phyloP scores from a whole-genome alignment of 2,888 invertebrate genomes.

The Pemphredon lugubris region DNA sequence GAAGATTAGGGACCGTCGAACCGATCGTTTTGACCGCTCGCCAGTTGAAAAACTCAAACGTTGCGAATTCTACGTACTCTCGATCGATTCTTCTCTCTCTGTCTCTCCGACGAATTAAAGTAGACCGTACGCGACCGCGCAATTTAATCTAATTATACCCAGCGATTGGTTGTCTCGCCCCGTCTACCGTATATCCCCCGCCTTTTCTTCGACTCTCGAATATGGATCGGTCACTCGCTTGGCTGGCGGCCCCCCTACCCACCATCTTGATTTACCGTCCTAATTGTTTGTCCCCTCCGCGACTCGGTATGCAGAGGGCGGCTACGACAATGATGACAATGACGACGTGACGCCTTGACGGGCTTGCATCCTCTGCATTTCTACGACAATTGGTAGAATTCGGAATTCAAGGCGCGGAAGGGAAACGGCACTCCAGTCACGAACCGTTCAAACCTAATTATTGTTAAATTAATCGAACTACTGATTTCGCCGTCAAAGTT shows the following conservation, averaged over 20 bases:
- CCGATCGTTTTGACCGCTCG: no score
- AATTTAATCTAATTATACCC: conserved; percentile 69
- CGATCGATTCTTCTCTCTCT: no score
- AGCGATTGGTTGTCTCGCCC: conserved; percentile 64
- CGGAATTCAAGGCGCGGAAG: conserved; percentile 13
- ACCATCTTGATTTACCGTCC: conserved; percentile 59
- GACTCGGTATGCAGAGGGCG: conserved; percentile 41
- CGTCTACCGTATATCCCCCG: conserved; percentile 42
- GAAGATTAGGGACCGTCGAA: no score
- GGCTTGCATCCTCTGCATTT: conserved; percentile 9
- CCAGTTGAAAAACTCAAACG: no score
- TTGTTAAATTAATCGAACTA: conserved; percentile 48
- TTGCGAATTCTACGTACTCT: no score
- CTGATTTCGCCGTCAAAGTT: conserved; percentile 22
- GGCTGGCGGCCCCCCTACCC: no score
- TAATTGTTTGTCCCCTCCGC: conserved; percentile 58
- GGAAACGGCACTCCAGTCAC: conserved; percentile 5
- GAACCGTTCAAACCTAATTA: conserved; percentile 46
- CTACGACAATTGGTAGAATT: conserved; percentile 40
- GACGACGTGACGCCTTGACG: conserved; percentile 24
- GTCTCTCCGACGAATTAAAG: no score
- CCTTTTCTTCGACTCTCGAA: conserved; percentile 46
- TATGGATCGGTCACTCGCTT: conserved; percentile 58
- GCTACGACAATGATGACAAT: conserved; percentile 35
- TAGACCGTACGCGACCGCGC: no score